Evolutionary conservation across 2,113 vertebrate species (phyloP).

Genomic region (Cebus imitator): DNA sequence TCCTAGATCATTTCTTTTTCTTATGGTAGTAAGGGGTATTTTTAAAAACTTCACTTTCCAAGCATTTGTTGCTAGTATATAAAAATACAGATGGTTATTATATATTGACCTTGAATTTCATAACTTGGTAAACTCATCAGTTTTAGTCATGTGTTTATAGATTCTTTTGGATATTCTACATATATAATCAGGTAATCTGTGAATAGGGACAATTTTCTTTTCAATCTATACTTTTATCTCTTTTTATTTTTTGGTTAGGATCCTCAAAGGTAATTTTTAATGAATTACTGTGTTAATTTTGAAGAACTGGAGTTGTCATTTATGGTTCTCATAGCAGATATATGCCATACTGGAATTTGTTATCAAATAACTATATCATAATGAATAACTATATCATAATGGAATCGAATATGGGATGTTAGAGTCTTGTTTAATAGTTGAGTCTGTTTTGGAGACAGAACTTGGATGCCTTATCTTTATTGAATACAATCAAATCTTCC

Average conservation of each 20-base stretch:
- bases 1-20: background rate
- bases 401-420: background rate
- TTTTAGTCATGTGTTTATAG: constrained; percentile 21
- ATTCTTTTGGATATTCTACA: background rate
- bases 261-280: background rate
- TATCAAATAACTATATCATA: background rate
- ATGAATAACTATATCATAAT: background rate
- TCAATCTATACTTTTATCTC: background rate
- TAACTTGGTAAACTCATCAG: background rate
- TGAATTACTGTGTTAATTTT: constrained; percentile 32
- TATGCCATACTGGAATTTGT: background rate
- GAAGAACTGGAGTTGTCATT: background rate
- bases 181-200: background rate
- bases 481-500: background rate
- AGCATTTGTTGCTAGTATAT: background rate
- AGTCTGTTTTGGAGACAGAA: background rate
- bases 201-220: background rate
- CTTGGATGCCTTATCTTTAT: background rate
- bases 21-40: background rate
- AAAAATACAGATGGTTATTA: background rate
- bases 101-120: background rate
- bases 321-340: background rate
- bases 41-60: background rate
- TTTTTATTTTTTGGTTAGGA: background rate
- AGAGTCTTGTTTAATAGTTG: background rate